These are phyloP conservation scores for Drosophila mauritiana DNA, from an alignment of 1,140 invertebrate genomes.

Conservation along the genomic window DNA sequence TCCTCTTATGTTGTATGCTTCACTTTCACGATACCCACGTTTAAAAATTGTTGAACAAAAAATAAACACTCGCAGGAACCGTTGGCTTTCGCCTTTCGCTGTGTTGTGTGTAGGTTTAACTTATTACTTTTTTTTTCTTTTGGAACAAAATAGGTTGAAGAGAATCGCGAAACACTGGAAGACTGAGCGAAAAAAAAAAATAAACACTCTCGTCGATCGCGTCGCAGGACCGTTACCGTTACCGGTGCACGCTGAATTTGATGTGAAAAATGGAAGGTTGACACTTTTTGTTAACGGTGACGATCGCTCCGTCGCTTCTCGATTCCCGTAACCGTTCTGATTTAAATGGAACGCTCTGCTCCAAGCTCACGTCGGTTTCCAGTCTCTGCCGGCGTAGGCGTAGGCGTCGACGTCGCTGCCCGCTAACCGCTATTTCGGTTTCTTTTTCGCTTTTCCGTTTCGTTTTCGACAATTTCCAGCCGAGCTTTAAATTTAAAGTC, in stretches of 20 bases:
- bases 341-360: constrained; percentile 70
- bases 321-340: constrained; percentile 53
- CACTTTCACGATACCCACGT: constrained; percentile 39
- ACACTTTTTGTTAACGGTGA: constrained; percentile 74
- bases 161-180: constrained; percentile 8
- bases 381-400: constrained; percentile 41
- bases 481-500: background rate
- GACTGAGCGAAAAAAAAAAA: background rate
- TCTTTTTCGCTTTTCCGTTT: background rate
- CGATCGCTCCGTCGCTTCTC: constrained; percentile 39
- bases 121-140: background rate
- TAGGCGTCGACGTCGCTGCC: constrained; percentile 25
- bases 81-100: background rate
- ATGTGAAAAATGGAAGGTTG: constrained; percentile 22
- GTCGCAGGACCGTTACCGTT: constrained; percentile 74
- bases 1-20: background rate
- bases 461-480: constrained; percentile 16
- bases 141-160: too few relatives aligned
- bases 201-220: constrained; percentile 29
- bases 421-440: constrained; percentile 20
- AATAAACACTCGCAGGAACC: constrained; percentile 15
- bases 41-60: constrained; percentile 18
- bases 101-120: background rate
- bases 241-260: constrained; percentile 68
- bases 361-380: constrained; percentile 73